These are phyloP conservation scores for Oscarella lobularis DNA, from an alignment of 37 sponge, comb jelly and placozoan species.

Conservation along the genomic window DNA sequence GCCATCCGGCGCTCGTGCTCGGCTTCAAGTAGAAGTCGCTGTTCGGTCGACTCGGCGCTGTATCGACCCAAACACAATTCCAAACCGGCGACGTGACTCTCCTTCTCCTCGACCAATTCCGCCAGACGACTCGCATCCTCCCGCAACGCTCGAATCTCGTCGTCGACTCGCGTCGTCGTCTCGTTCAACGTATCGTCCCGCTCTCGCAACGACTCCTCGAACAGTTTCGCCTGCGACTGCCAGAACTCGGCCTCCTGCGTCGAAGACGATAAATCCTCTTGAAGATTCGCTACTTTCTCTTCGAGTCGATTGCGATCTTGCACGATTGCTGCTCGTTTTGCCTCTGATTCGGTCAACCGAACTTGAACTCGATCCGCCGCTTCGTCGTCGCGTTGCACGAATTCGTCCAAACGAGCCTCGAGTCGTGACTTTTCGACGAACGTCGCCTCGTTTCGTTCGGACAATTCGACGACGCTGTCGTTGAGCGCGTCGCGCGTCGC, in stretches of 20 bases:
- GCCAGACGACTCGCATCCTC: neutral
- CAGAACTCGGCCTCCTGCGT: neutral
- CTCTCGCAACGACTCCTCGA: neutral
- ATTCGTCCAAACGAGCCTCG: neutral
- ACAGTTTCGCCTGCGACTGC: neutral
- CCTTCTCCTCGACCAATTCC: neutral
- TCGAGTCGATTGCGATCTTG: neutral
- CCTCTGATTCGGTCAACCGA: neutral
- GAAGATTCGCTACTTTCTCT: neutral
- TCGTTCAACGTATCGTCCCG: neutral
- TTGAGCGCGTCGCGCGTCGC: neutral
- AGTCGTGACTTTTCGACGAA: neutral
- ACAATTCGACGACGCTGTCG: neutral
- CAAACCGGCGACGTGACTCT: neutral
- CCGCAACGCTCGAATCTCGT: neutral
- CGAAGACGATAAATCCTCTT: neutral
- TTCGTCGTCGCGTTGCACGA: neutral
- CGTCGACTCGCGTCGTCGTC: neutral
- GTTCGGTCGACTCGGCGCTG: neutral
- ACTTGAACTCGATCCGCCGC: neutral
- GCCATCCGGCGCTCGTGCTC: neutral
- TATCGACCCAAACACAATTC: neutral
- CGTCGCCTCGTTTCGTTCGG: neutral
- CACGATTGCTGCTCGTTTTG: neutral
- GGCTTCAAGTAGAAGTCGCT: neutral